Evolutionary conservation across 2,113 vertebrate species (phyloP).

Genomic region (Carassius gibelio): DNA sequence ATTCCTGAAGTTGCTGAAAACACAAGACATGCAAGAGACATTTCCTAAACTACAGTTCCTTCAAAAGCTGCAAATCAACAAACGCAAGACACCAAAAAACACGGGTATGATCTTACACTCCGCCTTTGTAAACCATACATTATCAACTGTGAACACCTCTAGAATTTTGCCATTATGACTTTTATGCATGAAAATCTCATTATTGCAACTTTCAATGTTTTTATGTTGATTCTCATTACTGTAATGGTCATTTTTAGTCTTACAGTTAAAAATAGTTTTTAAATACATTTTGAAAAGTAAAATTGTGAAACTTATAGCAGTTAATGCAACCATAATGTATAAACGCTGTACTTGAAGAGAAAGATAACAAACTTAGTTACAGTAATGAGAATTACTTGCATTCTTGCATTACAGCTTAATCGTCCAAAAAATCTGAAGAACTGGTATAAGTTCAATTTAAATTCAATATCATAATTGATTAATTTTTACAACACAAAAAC

Average conservation of each 20-base stretch:
- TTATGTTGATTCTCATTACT: neutral
- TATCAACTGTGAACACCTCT: neutral
- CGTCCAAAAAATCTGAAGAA: neutral
- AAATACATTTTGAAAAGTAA: neutral
- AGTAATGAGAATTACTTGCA: neutral
- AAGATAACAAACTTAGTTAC: neutral
- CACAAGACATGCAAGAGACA: constrained; percentile 59
- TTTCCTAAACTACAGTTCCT: constrained; percentile 69
- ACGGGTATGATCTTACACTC: neutral
- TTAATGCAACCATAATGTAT: neutral
- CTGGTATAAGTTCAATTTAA: no score
- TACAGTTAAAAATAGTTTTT: neutral
- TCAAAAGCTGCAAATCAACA: constrained; percentile 43
- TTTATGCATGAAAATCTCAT: neutral
- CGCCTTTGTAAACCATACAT: neutral
- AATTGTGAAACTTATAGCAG: neutral
- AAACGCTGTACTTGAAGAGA: neutral
- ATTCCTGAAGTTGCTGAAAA: constrained; percentile 66
- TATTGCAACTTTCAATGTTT: neutral
- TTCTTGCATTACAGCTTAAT: neutral
- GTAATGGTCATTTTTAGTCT: neutral
- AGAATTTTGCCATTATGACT: neutral
- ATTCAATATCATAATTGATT: no score
- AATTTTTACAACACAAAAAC: no score
- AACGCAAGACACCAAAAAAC: constrained; percentile 52